phyloP scores from a whole-genome alignment of 2,113 vertebrate species.

The Leiothrix lutea region DNA sequence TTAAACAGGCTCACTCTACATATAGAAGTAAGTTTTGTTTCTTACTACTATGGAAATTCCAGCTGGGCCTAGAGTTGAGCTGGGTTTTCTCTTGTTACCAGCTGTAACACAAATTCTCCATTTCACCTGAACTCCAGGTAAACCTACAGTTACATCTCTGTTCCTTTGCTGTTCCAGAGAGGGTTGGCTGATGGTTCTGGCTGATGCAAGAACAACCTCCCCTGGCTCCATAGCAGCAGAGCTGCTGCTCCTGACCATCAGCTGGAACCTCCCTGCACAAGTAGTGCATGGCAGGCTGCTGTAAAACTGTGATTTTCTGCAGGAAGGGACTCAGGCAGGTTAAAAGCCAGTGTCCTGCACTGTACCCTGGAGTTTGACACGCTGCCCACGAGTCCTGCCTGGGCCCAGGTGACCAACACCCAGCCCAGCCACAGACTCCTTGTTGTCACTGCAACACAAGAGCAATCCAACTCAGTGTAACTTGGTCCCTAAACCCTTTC shows the following conservation, averaged over 20 bases:
- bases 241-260: fast-evolving
- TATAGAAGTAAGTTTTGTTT: neutral
- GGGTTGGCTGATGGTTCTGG: neutral
- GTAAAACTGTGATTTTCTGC: neutral
- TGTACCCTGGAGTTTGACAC: neutral
- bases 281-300: neutral
- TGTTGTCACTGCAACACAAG: neutral
- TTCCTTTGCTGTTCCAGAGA: neutral
- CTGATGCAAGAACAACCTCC: neutral
- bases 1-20: neutral
- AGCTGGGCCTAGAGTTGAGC: neutral
- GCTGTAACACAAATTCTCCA: neutral
- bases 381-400: neutral
- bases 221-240: neutral
- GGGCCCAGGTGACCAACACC: neutral
- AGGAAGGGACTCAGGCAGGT: neutral
- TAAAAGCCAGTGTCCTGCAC: neutral
- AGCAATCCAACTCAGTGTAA: neutral
- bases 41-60: neutral
- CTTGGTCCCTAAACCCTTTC: neutral
- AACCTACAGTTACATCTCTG: neutral
- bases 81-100: neutral
- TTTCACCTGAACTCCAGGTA: neutral
- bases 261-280: neutral
- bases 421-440: neutral